Evolutionary conservation across 2,113 vertebrate genomes (phyloP), one percentile per base, ranked within the genome.

Genomic region (Chelonoidis abingdonii): DNA sequence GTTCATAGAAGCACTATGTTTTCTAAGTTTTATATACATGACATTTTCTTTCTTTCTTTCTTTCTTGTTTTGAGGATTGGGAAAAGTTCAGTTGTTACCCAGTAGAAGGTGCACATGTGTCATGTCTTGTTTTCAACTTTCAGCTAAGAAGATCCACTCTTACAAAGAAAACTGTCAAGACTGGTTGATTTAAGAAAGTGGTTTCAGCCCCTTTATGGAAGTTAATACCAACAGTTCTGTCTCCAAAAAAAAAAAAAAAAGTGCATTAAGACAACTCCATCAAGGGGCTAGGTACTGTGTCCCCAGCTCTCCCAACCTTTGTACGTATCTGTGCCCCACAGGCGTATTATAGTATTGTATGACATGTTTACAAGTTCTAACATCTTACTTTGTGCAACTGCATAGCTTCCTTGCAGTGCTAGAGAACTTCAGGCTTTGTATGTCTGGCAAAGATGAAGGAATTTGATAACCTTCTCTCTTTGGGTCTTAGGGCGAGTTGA

Each of bases 401-500:
- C 94, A 91, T 86, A 88, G 89, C 91, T 97, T 98, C 97, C 96
- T 97, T 13, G 27, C 94, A 85, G 92, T 72, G 83, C 95, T 86
- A 52, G 83, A 94, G 95, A 96, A 94, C 92, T 96, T 89, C 49
- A 89, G 94, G 89, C 93, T 96, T 93, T 93, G 88, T 95, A 89
- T 93, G 94, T 98, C 98, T 98, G 98, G 98, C 97, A 97, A 93
- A 97, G 98, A 98, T 96, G 97, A 98, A 97, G 98, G 98, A 99
- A 99, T 98, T 97, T 91, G 98, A 99, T 99, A 99, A 98, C 98
- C 98, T 98, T 94, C 97, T 96, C 96, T 98, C 96, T 88, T 87
- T 93, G 97, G 98, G 98, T 99, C 98, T 99, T 98, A 97, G 98
- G 98, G 98, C 78, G 97, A 98, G 98, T 97, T 98, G 98, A 98